phyloP scores from a whole-genome alignment of 2,888 invertebrate genomes.

The Myopa tessellatipennis region DNA sequence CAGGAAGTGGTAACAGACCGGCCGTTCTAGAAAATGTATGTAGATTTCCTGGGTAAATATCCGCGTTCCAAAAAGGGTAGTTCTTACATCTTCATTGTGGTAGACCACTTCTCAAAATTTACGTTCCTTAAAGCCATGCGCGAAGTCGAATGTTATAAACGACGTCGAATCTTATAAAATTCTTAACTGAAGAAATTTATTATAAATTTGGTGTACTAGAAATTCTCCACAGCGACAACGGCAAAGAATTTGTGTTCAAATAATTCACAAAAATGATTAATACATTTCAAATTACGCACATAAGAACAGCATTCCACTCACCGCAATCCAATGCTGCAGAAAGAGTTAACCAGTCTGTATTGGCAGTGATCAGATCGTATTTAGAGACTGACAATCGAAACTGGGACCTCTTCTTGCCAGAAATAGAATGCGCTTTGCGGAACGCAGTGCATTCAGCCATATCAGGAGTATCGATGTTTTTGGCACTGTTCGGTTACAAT shows the following conservation, averaged over 20 bases:
- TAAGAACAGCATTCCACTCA: too few species aligned
- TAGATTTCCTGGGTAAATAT: conserved; percentile 20
- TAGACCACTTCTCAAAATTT: background rate
- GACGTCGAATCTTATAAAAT: background rate
- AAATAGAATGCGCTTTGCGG: conserved; percentile 36
- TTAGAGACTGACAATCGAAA: background rate
- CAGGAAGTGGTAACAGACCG: background rate
- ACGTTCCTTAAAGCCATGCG: background rate
- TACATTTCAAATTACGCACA: too few species aligned
- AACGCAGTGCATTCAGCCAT: conserved; percentile 26
- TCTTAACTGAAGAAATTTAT: too few species aligned
- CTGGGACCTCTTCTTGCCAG: conserved; percentile 6
- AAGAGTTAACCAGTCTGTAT: too few species aligned
- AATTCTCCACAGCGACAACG: too few species aligned
- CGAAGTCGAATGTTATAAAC: too few species aligned
- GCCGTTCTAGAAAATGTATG: conserved; percentile 40
- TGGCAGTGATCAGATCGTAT: background rate
- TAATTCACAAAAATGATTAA: too few species aligned
- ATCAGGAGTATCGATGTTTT: conserved; percentile 33
- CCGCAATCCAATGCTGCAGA: too few species aligned
- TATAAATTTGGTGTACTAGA: too few species aligned
- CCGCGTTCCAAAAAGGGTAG: background rate
- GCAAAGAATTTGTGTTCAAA: too few species aligned
- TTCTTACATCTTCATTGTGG: background rate
- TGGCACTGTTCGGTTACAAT: conserved; percentile 30